Base-by-base conservation (phyloP, 1,140 invertebrate species). In the Stratiolaelaps scimitus region DNA sequence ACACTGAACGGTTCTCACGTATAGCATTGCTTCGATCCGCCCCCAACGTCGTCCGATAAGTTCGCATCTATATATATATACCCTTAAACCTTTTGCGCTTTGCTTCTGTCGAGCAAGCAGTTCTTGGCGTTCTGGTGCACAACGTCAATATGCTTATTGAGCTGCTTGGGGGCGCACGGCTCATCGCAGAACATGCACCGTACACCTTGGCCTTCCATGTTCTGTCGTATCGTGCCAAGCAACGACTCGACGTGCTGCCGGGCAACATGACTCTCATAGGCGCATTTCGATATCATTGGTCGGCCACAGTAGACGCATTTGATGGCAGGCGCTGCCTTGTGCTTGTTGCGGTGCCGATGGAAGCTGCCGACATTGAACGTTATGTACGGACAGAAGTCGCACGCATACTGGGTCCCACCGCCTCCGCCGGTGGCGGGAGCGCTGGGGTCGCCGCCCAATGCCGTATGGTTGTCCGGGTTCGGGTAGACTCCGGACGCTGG, bases 251-350 rank as follows among this genome's bases (percentile, higher is more conserved):
- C 53, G 53, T 60, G 53, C 23, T 60, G 53, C 2, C 53, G 53
- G 15, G 53, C 53, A 29, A 60, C 53, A 34, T 60, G 53, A 60
- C 53, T 60, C 23, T 60, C 53, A 34, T 60, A 60, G 10, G 53
- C 26, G 53, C 34, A 29, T 60, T 60, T 60, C 23, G 53, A 60
- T 26, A 60, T 60, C 53, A 60, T 60, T 23, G 53, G 53, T 20
- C 53, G 53, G 53, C 53, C 53, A 34, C 53, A 60, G 53, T 60
- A 60, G 34, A 60, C 53, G 34, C 53, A 60, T 60, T 60, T 60
- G 17, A 60, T 60, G 15, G 53, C 53, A 1, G 53, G 53, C 34
- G 26, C 53, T 19, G 53, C 15, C 34, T 34, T 26, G 23, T 60
- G 53, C 53, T 60, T 60, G 53, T 60, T 60, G 53, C 53, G 53